Conservation (phyloP, 2,797 vertebrate species). For the Characodon lateralis region DNA sequence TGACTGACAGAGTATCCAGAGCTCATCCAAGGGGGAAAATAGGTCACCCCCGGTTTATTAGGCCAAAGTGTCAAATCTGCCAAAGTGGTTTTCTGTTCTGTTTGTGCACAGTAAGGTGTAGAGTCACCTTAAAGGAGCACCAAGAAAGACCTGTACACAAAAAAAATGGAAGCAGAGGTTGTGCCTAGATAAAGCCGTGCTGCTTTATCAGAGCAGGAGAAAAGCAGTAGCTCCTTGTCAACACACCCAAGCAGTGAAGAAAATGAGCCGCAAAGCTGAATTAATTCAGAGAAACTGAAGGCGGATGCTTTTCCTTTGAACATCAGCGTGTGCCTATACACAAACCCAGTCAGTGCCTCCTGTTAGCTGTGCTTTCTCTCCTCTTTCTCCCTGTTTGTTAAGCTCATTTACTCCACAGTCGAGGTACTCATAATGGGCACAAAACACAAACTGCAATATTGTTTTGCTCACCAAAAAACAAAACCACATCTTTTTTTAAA, state of each 20-base stretch:
- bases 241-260: constrained; percentile 60
- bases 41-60: constrained; percentile 61
- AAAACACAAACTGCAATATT: constrained; percentile 37
- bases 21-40: constrained; percentile 43
- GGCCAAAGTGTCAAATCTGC: constrained; percentile 47
- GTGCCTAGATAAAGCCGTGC: constrained; percentile 52
- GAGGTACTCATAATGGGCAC: constrained; percentile 42
- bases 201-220: constrained; percentile 60
- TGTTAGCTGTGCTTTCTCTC: constrained; percentile 54
- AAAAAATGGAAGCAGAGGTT: constrained; percentile 47
- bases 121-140: constrained; percentile 32
- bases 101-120: constrained; percentile 38
- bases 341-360: constrained; percentile 61
- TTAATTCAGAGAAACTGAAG: constrained; percentile 78
- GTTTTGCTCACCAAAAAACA: constrained; percentile 16
- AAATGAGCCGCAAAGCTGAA: constrained; percentile 78
- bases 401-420: constrained; percentile 70
- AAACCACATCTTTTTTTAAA: background rate
- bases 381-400: constrained; percentile 73
- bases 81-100: constrained; percentile 29
- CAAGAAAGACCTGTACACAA: constrained; percentile 43
- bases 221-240: constrained; percentile 68
- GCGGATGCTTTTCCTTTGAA: constrained; percentile 72
- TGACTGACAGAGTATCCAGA: constrained; percentile 57
- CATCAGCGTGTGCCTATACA: constrained; percentile 61